Evolutionary conservation across 2,797 vertebrate genomes (phyloP).

Genomic region (Acanthopagrus latus): DNA sequence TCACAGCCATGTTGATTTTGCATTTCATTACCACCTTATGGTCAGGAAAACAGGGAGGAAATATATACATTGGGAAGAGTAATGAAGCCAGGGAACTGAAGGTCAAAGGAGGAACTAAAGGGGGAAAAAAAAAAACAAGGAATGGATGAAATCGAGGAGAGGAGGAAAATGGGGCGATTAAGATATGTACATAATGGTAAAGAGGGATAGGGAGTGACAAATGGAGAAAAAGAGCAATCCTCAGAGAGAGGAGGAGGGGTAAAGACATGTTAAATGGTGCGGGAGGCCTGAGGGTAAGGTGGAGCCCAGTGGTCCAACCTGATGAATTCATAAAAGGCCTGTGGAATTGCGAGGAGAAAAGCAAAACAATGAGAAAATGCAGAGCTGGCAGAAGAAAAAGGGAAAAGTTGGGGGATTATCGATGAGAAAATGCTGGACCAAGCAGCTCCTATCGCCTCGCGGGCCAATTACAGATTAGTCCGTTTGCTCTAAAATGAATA

Average conservation of each 20-base stretch:
- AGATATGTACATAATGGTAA: slow-evolving; percentile 70
- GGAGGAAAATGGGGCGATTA: slow-evolving; percentile 60
- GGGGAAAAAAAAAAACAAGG: slow-evolving; percentile 15
- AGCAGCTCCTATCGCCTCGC: slow-evolving; percentile 3
- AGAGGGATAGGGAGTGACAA: slow-evolving; percentile 54
- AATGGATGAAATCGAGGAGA: slow-evolving; percentile 37
- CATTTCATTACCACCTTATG: slow-evolving; percentile 65
- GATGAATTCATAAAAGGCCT: slow-evolving; percentile 62
- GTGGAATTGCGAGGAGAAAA: slow-evolving; percentile 16
- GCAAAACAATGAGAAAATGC: slow-evolving; percentile 29
- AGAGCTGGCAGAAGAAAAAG: not conserved
- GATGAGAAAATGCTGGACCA: not conserved
- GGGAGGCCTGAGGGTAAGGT: slow-evolving; percentile 54
- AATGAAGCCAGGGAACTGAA: slow-evolving; percentile 68
- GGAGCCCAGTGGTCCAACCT: slow-evolving; percentile 42
- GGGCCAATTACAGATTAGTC: slow-evolving; percentile 30
- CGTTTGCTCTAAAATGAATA: slow-evolving; percentile 46
- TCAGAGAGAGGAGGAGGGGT: slow-evolving; percentile 59
- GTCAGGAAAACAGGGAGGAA: slow-evolving; percentile 48
- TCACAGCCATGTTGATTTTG: slow-evolving; percentile 74
- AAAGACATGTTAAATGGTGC: slow-evolving; percentile 69
- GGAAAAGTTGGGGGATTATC: not conserved
- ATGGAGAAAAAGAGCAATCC: slow-evolving; percentile 61
- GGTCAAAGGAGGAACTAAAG: slow-evolving; percentile 57
- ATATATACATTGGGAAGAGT: slow-evolving; percentile 49